phyloP scores from a whole-genome alignment of 2,113 vertebrate genomes.

The Sceloporus tristichus region DNA sequence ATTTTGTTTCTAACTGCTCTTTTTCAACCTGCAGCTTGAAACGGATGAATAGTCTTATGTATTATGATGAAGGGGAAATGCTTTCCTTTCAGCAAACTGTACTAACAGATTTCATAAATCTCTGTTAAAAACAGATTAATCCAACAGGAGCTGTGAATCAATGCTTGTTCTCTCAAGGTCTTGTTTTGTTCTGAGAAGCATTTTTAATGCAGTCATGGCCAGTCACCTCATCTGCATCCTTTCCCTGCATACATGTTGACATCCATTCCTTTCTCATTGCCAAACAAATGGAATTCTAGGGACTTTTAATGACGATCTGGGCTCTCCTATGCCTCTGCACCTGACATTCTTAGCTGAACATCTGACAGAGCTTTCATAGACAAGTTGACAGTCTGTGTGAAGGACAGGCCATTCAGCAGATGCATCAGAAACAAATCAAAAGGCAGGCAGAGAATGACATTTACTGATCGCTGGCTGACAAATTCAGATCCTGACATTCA shows the following conservation, averaged over 20 bases:
- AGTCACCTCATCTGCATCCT: conserved; percentile 8
- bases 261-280: accelerated
- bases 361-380: accelerated
- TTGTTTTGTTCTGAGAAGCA: background rate
- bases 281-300: accelerated
- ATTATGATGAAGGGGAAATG: background rate
- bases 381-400: background rate
- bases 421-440: conserved; percentile 9
- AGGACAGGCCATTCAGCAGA: background rate
- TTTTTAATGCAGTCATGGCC: conserved; percentile 2
- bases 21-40: background rate
- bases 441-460: background rate
- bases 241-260: accelerated
- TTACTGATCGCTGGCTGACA: accelerated
- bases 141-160: background rate
- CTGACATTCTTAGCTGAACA: background rate
- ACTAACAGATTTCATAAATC: background rate
- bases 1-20: background rate
- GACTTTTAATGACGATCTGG: background rate
- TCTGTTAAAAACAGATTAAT: conserved; percentile 10
- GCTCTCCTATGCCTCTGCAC: background rate
- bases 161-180: background rate
- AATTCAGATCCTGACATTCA: accelerated
- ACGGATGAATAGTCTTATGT: background rate
- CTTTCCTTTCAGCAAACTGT: background rate